These are phyloP conservation scores for Fistularia tabacaria DNA, from an alignment of 2,797 vertebrate species.

Conservation along the genomic window DNA sequence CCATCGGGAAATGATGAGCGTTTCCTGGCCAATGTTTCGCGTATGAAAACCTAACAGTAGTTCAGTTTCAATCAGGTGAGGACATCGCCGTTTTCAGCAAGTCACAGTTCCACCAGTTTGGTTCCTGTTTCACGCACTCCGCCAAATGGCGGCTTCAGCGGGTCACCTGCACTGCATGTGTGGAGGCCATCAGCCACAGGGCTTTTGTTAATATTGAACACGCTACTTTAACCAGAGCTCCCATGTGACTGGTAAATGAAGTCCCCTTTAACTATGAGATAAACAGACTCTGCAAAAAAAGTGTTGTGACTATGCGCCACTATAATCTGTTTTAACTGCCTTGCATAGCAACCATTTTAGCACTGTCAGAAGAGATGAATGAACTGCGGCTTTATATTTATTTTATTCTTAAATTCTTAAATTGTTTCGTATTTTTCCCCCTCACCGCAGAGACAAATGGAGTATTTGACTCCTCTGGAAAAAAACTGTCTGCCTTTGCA, in stretches of 20 bases:
- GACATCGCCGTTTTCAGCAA: too few species aligned
- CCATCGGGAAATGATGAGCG: too few species aligned
- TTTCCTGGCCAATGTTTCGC: too few species aligned
- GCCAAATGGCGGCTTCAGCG: too few species aligned
- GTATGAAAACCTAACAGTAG: too few species aligned
- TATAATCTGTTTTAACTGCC: constrained; percentile 25
- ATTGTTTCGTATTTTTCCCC: constrained; percentile 17
- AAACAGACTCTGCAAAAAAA: constrained; percentile 35
- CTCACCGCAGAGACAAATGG: too few species aligned
- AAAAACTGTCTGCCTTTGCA: constrained; percentile 2
- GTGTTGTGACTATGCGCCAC: constrained; percentile 44
- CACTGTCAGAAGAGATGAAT: constrained; percentile 32
- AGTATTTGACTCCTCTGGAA: not conserved
- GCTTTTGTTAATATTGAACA: constrained; percentile 3
- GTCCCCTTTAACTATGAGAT: constrained; percentile 21
- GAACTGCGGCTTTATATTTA: constrained; percentile 24
- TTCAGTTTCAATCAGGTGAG: too few species aligned
- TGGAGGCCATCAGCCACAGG: too few species aligned
- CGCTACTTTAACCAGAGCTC: constrained; percentile 27
- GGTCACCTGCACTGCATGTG: too few species aligned
- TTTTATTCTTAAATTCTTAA: constrained; percentile 2
- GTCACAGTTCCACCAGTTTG: too few species aligned
- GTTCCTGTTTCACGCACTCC: too few species aligned
- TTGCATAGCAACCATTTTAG: constrained; percentile 54
- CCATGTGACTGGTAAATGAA: constrained; percentile 39